Percentiles rank a stretch among this genome's conserved stretches.
Conservation (phyloP, 2,113 vertebrate genomes). For the Henicopernis longicauda region DNA sequence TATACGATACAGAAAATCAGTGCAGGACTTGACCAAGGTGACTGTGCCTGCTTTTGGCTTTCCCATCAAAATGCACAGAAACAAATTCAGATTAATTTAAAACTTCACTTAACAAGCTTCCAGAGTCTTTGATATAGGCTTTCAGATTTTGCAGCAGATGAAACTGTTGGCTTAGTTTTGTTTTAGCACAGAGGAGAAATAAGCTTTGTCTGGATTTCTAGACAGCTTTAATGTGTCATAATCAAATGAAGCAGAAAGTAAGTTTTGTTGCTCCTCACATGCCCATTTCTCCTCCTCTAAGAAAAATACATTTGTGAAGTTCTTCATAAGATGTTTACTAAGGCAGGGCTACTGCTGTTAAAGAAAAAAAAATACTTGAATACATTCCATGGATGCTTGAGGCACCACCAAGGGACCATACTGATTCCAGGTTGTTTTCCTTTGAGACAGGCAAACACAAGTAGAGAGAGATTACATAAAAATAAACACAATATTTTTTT, state of each 20-base stretch:
- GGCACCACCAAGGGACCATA: not conserved
- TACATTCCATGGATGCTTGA: slow-evolving; percentile 31
- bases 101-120: not conserved
- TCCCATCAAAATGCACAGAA: not conserved
- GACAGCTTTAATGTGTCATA: not conserved
- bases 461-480: not conserved
- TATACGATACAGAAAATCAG: not conserved
- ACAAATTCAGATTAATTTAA: not conserved
- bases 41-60: not conserved
- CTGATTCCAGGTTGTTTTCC: not conserved
- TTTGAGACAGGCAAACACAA: not conserved
- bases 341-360: not conserved
- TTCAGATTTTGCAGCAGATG: not conserved
- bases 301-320: not conserved
- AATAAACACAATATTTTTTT: not conserved
- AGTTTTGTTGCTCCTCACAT: not conserved
- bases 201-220: not conserved
- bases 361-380: not conserved
- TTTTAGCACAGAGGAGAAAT: not conserved
- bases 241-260: not conserved
- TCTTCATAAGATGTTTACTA: not conserved
- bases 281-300: not conserved
- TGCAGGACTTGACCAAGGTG: not conserved
- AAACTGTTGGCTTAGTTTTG: not conserved
- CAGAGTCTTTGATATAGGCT: not conserved